A percentile compares a stretch with the other conserved stretches of the same genome.
Conservation (phyloP, 2,113 vertebrate species). For the Potamarius usumacintae region DNA sequence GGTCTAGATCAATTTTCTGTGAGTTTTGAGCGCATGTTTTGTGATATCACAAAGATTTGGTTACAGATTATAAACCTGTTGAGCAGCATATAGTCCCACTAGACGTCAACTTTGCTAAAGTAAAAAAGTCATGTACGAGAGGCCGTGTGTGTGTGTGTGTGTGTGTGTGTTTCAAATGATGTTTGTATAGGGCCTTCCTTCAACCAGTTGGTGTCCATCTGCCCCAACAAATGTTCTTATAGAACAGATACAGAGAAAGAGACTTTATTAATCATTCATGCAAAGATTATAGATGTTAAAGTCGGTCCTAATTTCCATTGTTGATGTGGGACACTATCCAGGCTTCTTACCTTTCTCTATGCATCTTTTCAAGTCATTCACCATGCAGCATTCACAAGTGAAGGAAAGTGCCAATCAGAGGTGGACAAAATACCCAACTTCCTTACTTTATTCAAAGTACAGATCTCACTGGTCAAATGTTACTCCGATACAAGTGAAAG, state of each 20-base stretch:
- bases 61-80: neutral
- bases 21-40: neutral
- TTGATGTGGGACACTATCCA: neutral
- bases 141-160: constrained; percentile 48
- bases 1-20: neutral
- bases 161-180: constrained; percentile 49
- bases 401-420: neutral
- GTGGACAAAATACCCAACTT: no score
- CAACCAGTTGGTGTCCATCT: constrained; percentile 75
- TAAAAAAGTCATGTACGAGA: constrained; percentile 38
- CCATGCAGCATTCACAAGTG: neutral
- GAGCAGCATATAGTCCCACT: neutral
- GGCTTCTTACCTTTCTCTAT: constrained; percentile 13
- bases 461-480: no score
- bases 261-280: neutral
- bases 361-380: constrained; percentile 58
- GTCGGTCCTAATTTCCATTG: neutral
- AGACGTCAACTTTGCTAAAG: neutral
- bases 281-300: neutral
- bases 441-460: no score
- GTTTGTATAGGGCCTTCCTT: constrained; percentile 39
- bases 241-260: constrained; percentile 62
- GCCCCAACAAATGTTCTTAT: constrained; percentile 65
- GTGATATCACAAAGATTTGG: constrained; percentile 1
- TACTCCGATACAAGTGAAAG: no score